Conservation (phyloP, 2,797 vertebrate genomes). For the Diceros bicornis region DNA sequence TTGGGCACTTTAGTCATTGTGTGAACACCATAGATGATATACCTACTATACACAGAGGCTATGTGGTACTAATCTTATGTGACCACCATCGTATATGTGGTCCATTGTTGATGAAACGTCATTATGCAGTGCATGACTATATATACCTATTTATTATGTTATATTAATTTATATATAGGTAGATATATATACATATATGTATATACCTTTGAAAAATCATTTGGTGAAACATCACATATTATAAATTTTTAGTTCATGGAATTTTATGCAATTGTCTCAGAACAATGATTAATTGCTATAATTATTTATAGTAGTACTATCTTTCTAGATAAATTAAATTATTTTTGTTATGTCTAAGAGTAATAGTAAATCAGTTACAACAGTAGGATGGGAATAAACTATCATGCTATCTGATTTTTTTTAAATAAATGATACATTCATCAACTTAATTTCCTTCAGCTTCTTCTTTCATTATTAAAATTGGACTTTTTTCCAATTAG, state of each 20-base stretch:
- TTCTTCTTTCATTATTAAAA: constrained; percentile 72
- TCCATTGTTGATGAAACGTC: too few species aligned
- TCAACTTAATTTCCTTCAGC: constrained; percentile 76
- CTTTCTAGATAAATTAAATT: constrained; percentile 5
- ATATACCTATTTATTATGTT: too few species aligned
- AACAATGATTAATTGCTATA: neutral
- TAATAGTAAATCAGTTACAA: constrained; percentile 80
- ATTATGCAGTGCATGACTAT: too few species aligned
- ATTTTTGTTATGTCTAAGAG: constrained; percentile 68
- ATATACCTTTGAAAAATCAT: neutral
- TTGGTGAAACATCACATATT: neutral
- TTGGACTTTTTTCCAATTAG: constrained; percentile 79
- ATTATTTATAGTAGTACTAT: neutral
- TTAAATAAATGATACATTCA: constrained; percentile 78
- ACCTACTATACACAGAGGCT: too few species aligned
- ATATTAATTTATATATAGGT: neutral
- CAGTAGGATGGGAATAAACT: constrained; percentile 78
- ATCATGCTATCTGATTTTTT: constrained; percentile 80
- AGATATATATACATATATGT: neutral
- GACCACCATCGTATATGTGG: too few species aligned
- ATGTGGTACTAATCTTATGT: too few species aligned
- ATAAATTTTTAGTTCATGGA: neutral
- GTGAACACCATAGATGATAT: too few species aligned
- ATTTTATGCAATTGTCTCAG: neutral
- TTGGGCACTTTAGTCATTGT: too few species aligned